Percentiles rank a stretch among this genome's conserved stretches.
Conservation (phyloP, 2,888 invertebrate species). For the Cynaeus angustus region DNA sequence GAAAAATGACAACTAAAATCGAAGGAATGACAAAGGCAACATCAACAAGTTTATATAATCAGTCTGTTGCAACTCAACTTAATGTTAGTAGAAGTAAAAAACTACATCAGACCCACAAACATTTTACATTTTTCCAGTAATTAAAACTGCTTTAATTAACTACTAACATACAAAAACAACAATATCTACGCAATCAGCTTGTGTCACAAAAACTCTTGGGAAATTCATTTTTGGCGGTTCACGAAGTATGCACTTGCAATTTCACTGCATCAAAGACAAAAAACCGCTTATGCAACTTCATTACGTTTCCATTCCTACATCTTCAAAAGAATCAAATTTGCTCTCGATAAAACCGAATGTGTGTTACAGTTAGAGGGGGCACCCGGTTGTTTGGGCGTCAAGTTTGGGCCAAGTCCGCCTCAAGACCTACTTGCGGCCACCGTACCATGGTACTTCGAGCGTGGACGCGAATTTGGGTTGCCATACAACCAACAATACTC, state of each 20-base stretch:
- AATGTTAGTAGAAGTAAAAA: too few relatives aligned
- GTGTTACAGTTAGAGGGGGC: constrained; percentile 53
- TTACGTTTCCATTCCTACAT: constrained; percentile 9
- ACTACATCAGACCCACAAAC: too few relatives aligned
- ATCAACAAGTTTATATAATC: too few relatives aligned
- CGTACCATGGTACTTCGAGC: constrained; percentile 52
- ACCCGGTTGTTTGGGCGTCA: constrained; percentile 56
- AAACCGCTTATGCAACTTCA: constrained; percentile 37
- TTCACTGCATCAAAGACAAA: constrained; percentile 31
- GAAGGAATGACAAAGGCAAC: too few relatives aligned
- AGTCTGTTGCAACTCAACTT: too few relatives aligned
- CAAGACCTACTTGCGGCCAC: constrained; percentile 59
- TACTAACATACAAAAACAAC: too few relatives aligned
- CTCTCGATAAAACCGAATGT: constrained; percentile 52
- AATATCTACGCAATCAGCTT: too few relatives aligned
- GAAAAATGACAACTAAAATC: too few relatives aligned
- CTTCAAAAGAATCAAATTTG: constrained; percentile 50
- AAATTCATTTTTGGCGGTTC: too few relatives aligned
- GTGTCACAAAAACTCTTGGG: too few relatives aligned
- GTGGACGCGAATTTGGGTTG: constrained; percentile 54
- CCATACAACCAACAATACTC: constrained; percentile 33
- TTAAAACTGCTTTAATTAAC: too few relatives aligned
- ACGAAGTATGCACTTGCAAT: constrained; percentile 22
- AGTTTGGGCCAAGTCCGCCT: constrained; percentile 59
- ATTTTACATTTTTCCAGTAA: too few relatives aligned